A percentile compares a stretch with the other conserved stretches of the same genome.
These are phyloP conservation scores for Frankliniella intonsa DNA, from an alignment of 2,888 invertebrate genomes.

Conservation along the genomic window DNA sequence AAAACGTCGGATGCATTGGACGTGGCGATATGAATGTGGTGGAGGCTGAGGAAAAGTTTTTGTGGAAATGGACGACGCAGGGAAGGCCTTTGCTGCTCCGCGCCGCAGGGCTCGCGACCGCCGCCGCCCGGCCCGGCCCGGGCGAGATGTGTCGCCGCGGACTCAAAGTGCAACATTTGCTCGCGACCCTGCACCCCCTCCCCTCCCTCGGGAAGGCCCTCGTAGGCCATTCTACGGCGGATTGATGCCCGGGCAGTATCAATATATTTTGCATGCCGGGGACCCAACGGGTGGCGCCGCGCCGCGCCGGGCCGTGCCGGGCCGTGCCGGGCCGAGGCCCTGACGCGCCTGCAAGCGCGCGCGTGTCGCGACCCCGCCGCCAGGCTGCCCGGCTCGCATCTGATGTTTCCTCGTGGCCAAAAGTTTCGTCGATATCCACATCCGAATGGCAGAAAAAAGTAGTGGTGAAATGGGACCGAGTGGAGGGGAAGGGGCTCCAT, in stretches of 20 bases:
- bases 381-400: slow-evolving; percentile 28
- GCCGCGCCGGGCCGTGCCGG: slow-evolving; percentile 37
- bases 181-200: slow-evolving; percentile 19
- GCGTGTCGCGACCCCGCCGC: slow-evolving; percentile 31
- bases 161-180: neutral
- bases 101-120: slow-evolving; percentile 23
- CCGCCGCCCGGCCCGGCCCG: slow-evolving; percentile 32
- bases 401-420: neutral
- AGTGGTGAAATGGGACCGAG: too few relatives aligned
- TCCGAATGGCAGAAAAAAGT: neutral
- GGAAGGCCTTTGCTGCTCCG: slow-evolving; percentile 32
- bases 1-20: slow-evolving; percentile 31
- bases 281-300: slow-evolving; percentile 21
- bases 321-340: too few relatives aligned
- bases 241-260: slow-evolving; percentile 34
- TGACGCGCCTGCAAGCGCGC: too few relatives aligned
- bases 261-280: slow-evolving; percentile 35
- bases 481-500: too few relatives aligned
- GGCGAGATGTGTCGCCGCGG: slow-evolving; percentile 3
- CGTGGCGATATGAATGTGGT: slow-evolving; percentile 35
- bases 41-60: slow-evolving; percentile 29
- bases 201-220: slow-evolving; percentile 32
- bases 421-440: neutral
- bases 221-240: slow-evolving; percentile 31
- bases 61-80: slow-evolving; percentile 28